Evolutionary conservation across 2,113 vertebrate genomes (phyloP), one percentile per base, ranked within the genome.

Genomic region (Nicator chloris): DNA sequence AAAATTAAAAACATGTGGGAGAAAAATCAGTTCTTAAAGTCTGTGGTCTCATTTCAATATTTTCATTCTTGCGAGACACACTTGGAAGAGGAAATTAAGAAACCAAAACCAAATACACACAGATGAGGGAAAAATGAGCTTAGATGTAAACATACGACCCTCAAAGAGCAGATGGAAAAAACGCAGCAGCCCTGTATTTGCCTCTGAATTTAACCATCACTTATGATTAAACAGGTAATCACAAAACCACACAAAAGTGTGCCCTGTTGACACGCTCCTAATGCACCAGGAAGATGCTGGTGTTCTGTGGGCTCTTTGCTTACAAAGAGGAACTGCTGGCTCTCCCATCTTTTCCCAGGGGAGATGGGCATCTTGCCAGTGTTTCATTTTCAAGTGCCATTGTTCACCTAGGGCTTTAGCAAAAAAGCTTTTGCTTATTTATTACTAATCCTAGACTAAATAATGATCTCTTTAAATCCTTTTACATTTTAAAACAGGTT

Each of bases 321-420:
- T 96, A 92, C 88, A 97, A 92, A 97, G 91, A 92, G 83, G 94
- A 96, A 39, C 87, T 78, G 95, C 93, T 54, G 64, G 86, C 76
- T 95, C 59, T 93, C 94, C 33, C 11, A 54, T 84, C 88, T 93
- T 96, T 95, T 97, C 97, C 97, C 97, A 97, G 93, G 92, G 97
- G 96, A 97, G 81, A 95, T 15, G 88, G 97, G 97, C 97, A 97
- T 95, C 96, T 97, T 97, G 97, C 98, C 97, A 97, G 93, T 61
- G 90, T 96, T 97, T 97, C 91, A 91, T 97, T 97, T 97, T 96
- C 95, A 94, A 98, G 97, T 91, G 95, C 88, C 92, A 97, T 97
- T 97, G 96, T 98, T 98, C 97, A 98, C 97, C 96, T 96, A 95
- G 51, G 92, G 95, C 75, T 95, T 97, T 85, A 95, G 92, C 80